These are phyloP conservation scores for Steromphala cineraria DNA, from an alignment of 2,888 invertebrate species.

Conservation along the genomic window DNA sequence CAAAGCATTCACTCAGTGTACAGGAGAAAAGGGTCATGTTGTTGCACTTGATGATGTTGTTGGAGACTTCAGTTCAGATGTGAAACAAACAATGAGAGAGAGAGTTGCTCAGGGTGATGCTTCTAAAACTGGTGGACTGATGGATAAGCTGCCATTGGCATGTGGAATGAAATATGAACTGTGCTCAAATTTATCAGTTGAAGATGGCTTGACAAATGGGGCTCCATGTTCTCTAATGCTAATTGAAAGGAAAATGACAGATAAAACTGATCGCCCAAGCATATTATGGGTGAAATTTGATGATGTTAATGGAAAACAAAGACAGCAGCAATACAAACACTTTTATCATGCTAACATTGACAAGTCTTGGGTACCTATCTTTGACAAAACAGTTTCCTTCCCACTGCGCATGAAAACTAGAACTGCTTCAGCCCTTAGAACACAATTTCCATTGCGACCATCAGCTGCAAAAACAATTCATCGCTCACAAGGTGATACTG, in stretches of 20 bases:
- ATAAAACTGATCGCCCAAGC: constrained; percentile 13
- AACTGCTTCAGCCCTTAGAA: constrained; percentile 20
- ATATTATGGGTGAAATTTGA: constrained; percentile 31
- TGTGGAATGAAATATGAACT: constrained; percentile 35
- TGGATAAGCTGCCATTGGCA: constrained; percentile 20
- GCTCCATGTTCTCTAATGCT: constrained; percentile 34
- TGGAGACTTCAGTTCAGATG: constrained; percentile 13
- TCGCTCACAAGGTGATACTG: constrained; percentile 34
- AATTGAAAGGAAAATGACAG: background rate
- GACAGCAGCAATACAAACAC: constrained; percentile 12
- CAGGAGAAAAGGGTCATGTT: constrained; percentile 18
- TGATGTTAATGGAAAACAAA: constrained; percentile 21
- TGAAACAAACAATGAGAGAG: constrained; percentile 26
- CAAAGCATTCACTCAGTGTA: background rate
- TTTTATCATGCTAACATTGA: constrained; percentile 9
- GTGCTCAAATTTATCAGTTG: constrained; percentile 36
- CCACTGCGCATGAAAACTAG: constrained; percentile 20
- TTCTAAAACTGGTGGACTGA: constrained; percentile 28
- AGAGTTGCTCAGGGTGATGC: constrained; percentile 1
- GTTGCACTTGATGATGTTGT: constrained; percentile 35
- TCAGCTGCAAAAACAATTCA: constrained; percentile 34
- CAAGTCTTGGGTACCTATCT: constrained; percentile 30
- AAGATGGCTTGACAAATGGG: constrained; percentile 47
- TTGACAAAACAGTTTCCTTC: background rate
- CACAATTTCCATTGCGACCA: constrained; percentile 31